These are phyloP conservation scores for Hyla sarda DNA, from an alignment of 2,113 vertebrate genomes.

Conservation along the genomic window DNA sequence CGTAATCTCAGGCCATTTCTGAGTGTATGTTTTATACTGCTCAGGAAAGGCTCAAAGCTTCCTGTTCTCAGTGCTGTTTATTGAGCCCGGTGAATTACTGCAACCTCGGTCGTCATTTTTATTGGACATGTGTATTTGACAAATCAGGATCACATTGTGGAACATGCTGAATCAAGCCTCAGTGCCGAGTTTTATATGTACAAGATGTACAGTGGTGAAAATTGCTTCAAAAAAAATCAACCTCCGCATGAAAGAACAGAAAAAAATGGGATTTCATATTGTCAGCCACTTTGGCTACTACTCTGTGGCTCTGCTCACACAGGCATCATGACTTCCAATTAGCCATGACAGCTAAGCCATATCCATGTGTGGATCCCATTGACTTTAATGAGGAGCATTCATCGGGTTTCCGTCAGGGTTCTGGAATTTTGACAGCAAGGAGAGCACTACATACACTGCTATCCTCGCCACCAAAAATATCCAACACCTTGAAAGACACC, in stretches of 20 bases:
- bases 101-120: conserved; percentile 48
- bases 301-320: not conserved
- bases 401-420: not conserved
- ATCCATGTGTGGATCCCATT: not conserved
- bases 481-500: too few species aligned
- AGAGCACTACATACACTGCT: too few species aligned
- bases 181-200: conserved; percentile 1
- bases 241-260: not conserved
- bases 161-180: conserved; percentile 2
- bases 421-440: too few species aligned
- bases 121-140: conserved; percentile 50
- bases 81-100: conserved; percentile 47
- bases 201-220: not conserved
- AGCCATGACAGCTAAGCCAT: not conserved
- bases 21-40: conserved; percentile 34
- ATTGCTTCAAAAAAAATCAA: not conserved
- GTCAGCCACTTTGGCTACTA: not conserved
- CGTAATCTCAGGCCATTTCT: conserved; percentile 37
- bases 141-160: conserved; percentile 39
- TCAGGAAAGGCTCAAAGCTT: conserved; percentile 41
- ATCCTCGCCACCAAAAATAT: too few species aligned
- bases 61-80: conserved; percentile 30
- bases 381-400: not conserved
- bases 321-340: not conserved
- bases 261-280: not conserved